Conservation (phyloP, 2,888 invertebrate genomes). For the Eupithecia pulchellata region DNA sequence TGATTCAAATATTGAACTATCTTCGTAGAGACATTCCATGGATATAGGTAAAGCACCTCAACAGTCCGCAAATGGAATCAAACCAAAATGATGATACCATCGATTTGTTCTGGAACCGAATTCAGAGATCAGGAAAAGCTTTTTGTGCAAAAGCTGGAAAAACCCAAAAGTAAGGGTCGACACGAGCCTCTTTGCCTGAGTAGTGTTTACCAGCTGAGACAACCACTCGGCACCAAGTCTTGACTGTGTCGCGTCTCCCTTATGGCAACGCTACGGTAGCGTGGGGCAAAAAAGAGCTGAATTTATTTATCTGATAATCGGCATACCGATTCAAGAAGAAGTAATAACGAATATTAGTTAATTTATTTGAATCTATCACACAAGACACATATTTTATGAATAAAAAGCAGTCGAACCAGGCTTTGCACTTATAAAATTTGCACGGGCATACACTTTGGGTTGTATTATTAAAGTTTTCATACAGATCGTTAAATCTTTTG, state of each 20-base stretch:
- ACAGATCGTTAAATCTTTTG: no score
- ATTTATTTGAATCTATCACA: no score
- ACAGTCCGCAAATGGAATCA: neutral
- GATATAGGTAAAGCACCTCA: no score
- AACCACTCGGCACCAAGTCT: neutral
- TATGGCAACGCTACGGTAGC: neutral
- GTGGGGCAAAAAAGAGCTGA: neutral
- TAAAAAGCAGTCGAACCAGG: no score
- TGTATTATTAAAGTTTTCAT: no score
- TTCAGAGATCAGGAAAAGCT: neutral
- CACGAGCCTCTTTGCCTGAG: neutral
- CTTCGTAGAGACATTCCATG: no score
- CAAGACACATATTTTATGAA: no score
- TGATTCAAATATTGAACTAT: neutral
- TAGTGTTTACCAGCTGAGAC: neutral
- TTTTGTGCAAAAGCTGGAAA: neutral
- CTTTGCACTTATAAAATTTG: no score
- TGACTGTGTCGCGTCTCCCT: neutral
- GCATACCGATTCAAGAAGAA: no score
- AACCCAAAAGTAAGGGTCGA: neutral
- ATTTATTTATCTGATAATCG: neutral
- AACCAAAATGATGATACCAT: neutral
- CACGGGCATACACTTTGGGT: no score
- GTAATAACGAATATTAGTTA: no score
- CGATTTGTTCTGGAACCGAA: neutral